Evolutionary conservation across 2,113 vertebrate genomes (phyloP).

Genomic region (Elaphurus davidianus): DNA sequence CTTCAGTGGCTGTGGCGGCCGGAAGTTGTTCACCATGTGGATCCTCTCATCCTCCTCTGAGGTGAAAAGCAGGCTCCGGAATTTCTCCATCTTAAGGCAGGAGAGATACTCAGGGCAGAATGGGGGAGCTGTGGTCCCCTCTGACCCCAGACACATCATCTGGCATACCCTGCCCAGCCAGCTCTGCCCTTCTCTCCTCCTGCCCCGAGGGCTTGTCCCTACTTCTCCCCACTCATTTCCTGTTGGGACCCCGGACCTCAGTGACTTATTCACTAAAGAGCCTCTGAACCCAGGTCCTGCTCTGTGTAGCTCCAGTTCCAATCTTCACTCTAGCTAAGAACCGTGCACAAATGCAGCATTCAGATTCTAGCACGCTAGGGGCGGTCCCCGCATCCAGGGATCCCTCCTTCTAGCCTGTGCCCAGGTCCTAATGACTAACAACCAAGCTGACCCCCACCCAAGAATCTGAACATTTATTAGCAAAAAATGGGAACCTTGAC

Average conservation of each 20-base stretch:
- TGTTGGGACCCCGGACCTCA: neutral
- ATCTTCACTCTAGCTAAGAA: neutral
- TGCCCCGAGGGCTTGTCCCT: neutral
- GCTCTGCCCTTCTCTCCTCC: neutral
- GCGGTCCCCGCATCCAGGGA: neutral
- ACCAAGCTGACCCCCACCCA: neutral
- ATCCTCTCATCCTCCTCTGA: conserved; percentile 88
- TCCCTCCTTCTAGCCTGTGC: neutral
- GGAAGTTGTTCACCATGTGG: conserved; percentile 97
- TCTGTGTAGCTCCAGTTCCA: neutral
- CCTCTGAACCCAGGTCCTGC: neutral
- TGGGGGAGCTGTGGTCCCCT: neutral
- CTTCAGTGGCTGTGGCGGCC: conserved; percentile 94
- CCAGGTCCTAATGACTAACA: neutral
- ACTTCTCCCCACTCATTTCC: neutral
- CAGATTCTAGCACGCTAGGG: neutral
- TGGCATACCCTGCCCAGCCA: neutral
- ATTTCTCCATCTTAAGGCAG: conserved; percentile 90
- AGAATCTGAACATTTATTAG: neutral
- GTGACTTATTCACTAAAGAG: neutral
- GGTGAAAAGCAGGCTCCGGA: conserved; percentile 89
- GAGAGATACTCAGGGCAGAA: neutral
- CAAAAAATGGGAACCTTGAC: neutral
- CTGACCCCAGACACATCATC: neutral
- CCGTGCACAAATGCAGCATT: neutral